Base-by-base conservation (phyloP, 2,797 vertebrate species). In the Taeniopygia guttata region DNA sequence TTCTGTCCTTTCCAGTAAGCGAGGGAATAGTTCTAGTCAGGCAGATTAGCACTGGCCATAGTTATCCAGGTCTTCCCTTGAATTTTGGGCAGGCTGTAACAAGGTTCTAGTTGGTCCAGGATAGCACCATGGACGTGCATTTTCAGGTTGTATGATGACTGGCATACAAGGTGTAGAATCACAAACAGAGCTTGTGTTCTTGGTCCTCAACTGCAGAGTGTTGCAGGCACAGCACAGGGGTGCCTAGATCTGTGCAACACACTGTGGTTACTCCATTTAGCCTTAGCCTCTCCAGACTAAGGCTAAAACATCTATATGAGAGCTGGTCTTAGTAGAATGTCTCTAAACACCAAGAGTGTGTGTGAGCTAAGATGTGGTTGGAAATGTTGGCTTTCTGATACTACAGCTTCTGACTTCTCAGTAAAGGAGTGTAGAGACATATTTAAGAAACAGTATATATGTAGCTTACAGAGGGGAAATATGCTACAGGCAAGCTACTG, bases 221-320 rank as follows among this genome's bases (percentile, higher is more conserved):
- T 48, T 45, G 26, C 46, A 74, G 36, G 19, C n/a, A 48, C 20
- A 17, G 40, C 3, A 34, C 14, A 34, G 29, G 7, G 2, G 7
- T 45, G 22, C 34, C 18, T 26, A 14, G n/a, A 25, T 29, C 25
- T 14, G 16, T 36, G 2, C 27, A 45, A 12, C 12, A 12, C 1
- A 1, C 23, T 10, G 5, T 54, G 9, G 5, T 46, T 76, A 30
- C 30, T 55, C n/a, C 11, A 6, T 55, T 0, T 2, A 27, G 48
- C 11, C 5, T 4, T 59, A 36, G 22, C 13, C 10, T 79, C 19
- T 68, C 19, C 32, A 21, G 36, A 8, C 34, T 76, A 27, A 51
- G 16, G 38, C 29, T 89, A 32, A 85, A 82, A 73, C 23, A 11
- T 8, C 8, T 46, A 5, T 26, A 5, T 63, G 23, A 51, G 34